Evolutionary conservation across 2,888 invertebrate species (phyloP).

Genomic region (Hemithea aestivaria): DNA sequence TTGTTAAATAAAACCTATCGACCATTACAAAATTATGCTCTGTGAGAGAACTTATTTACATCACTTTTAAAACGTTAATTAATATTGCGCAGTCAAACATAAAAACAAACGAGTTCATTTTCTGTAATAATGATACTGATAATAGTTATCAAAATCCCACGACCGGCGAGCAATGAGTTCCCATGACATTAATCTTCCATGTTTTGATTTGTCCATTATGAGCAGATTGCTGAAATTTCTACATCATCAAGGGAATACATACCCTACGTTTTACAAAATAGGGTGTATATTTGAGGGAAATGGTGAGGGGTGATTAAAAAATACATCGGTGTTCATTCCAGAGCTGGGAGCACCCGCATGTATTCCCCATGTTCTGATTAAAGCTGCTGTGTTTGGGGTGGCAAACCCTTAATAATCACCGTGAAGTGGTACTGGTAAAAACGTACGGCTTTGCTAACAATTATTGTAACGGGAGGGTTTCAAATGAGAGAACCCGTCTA

Average conservation of each 20-base stretch:
- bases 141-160: slow-evolving; percentile 47
- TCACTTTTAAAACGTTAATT: too few species aligned
- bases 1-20: too few species aligned
- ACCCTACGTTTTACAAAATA: slow-evolving; percentile 18
- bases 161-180: slow-evolving; percentile 52
- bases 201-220: slow-evolving; percentile 68
- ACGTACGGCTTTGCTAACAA: slow-evolving; percentile 26
- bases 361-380: slow-evolving; percentile 54
- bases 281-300: slow-evolving; percentile 24
- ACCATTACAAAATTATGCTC: too few species aligned
- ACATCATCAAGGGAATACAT: slow-evolving; percentile 16
- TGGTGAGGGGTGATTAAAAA: slow-evolving; percentile 33
- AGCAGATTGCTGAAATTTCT: slow-evolving; percentile 53
- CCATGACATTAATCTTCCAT: slow-evolving; percentile 67
- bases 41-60: too few species aligned
- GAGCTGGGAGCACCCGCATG: slow-evolving; percentile 57
- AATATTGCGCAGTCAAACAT: too few species aligned
- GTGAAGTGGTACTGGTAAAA: slow-evolving; percentile 22
- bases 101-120: too few species aligned
- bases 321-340: slow-evolving; percentile 37
- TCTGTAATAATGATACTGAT: neutral
- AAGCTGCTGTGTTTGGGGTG: slow-evolving; percentile 46
- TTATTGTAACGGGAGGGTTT: too few species aligned
- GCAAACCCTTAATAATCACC: slow-evolving; percentile 47
- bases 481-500: too few species aligned